Base-by-base conservation (phyloP, 2,888 invertebrate genomes). In the Ochropacha duplaris region DNA sequence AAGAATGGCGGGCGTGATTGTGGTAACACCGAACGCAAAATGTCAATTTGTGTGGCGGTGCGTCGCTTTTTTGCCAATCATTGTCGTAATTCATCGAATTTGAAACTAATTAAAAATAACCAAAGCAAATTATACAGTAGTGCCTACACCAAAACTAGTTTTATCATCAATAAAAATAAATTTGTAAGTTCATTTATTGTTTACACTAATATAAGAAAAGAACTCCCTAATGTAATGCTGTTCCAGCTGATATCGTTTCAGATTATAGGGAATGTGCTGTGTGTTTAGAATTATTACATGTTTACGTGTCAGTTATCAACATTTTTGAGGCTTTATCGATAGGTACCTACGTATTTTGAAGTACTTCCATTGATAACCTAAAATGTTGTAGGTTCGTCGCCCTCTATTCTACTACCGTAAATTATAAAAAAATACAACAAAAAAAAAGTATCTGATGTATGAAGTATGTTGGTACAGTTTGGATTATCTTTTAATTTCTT, bases 51-150 rank as follows among this genome's bases (percentile, higher is more conserved):
- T 71, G 81, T 86, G 81, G 84, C 79, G 80, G 83, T 88, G 85
- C 88, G 86, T 86, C 86, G 84, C 75, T 81, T 90, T 91, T 90
- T 90, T 84, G 90, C 90, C 62, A 86, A 88, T 92, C 91, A 91
- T 86, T 83, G 83, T 83, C 82, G 84, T 79, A 82, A 84, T 88
- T 84, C 74, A 71, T 69, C 76, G 72, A 89, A 86, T 82, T 80
- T 76, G 69, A 72, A 77, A 71, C 67, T 79, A 81, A 76, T 83
- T 86, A 83, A 79, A 58, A 62, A 65, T 55, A 81, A 77, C 68
- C 71, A 72, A 65, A 74, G 62, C 50, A 74, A 72, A 59, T 64
- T 74, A 57, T 63, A 69, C 58, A 57, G 65, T 57, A 56, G 58
- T 55, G 58, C 59, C 26, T 70, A 68, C 50, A 60, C 58, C 57